Percentiles rank a stretch among this genome's conserved stretches.
Conservation (phyloP, 2,113 vertebrate genomes). For the Leptocoma aspasia region DNA sequence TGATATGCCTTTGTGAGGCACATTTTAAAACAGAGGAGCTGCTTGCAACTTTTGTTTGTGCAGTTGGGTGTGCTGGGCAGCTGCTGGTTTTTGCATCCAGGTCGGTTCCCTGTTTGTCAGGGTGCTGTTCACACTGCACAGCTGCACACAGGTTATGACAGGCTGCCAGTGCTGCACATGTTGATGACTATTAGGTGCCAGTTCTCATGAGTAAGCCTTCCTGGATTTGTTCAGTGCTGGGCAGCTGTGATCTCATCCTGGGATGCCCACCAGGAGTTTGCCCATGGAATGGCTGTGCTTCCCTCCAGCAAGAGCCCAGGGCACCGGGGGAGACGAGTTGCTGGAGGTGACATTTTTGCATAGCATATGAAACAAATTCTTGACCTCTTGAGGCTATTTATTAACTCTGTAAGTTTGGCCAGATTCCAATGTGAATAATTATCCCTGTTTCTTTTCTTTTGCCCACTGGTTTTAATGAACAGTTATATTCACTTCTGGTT, state of each 20-base stretch:
- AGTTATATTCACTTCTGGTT: neutral
- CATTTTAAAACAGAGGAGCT: neutral
- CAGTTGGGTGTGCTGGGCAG: neutral
- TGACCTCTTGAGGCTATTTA: slow-evolving; percentile 29
- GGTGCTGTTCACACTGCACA: neutral
- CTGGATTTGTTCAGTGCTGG: neutral
- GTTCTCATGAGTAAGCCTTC: neutral
- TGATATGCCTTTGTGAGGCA: neutral
- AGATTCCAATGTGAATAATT: slow-evolving; percentile 33
- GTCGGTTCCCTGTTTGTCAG: neutral
- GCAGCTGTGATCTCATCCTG: neutral
- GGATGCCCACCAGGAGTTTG: neutral
- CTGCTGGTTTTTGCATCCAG: neutral
- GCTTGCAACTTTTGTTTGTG: neutral
- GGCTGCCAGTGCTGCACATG: neutral
- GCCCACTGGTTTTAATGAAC: slow-evolving; percentile 8
- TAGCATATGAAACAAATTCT: neutral
- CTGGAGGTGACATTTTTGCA: slow-evolving; percentile 20
- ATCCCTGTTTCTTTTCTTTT: neutral
- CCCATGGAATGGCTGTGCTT: neutral
- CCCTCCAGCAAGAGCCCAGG: neutral
- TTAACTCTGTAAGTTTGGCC: slow-evolving; percentile 33
- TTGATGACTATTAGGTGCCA: neutral
- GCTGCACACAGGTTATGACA: neutral
- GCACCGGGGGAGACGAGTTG: neutral